phyloP scores from a whole-genome alignment of 2,113 vertebrate species.

The Archilochus colubris region DNA sequence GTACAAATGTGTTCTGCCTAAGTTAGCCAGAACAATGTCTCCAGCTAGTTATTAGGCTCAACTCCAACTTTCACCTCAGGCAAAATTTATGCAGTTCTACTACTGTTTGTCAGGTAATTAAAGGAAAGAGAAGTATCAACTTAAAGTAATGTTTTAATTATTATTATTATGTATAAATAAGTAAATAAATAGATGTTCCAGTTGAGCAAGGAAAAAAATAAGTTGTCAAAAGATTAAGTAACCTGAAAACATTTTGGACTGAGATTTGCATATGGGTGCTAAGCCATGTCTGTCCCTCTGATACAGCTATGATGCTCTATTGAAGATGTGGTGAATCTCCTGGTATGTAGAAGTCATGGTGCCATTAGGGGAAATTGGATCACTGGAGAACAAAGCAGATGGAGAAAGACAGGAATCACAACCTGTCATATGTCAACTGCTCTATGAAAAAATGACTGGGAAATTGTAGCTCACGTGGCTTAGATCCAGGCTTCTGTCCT shows the following conservation, averaged over 20 bases:
- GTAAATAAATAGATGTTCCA: conserved; percentile 27
- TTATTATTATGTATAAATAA: conserved; percentile 27
- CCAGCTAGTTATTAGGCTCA: conserved; percentile 74
- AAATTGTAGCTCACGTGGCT: neutral
- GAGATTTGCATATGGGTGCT: neutral
- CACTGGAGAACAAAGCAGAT: neutral
- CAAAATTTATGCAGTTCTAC: conserved; percentile 72
- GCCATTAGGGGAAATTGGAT: neutral
- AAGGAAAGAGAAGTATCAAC: conserved; percentile 59
- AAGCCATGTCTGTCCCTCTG: neutral
- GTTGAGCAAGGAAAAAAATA: neutral
- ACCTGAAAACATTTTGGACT: neutral
- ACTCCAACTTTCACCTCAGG: conserved; percentile 73
- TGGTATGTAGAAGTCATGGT: neutral
- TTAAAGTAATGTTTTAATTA: neutral
- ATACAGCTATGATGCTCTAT: neutral
- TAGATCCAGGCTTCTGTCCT: neutral
- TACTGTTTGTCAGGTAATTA: conserved; percentile 75
- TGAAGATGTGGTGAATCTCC: neutral
- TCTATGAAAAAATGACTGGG: neutral
- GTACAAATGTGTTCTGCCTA: conserved; percentile 77
- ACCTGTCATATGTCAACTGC: neutral
- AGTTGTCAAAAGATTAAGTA: neutral
- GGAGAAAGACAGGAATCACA: neutral
- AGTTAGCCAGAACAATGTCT: conserved; percentile 78